Percentiles rank a stretch among this genome's conserved stretches.
Evolutionary conservation across 2,797 vertebrate species (phyloP).

Genomic region (Coccyzus lansbergi): DNA sequence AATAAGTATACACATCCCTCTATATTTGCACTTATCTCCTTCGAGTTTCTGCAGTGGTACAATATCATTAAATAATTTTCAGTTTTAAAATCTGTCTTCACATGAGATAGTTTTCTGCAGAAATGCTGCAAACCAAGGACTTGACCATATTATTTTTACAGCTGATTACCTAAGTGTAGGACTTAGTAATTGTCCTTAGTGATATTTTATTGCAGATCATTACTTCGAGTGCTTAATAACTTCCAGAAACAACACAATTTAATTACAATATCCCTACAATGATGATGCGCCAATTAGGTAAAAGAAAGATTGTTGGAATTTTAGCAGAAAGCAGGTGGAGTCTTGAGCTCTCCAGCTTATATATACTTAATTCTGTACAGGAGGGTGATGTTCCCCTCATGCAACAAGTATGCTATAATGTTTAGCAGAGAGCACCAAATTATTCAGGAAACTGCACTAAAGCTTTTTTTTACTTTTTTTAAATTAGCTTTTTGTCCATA

Average conservation of each 20-base stretch:
- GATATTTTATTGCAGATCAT: neutral
- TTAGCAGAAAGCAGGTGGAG: neutral
- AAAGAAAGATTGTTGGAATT: neutral
- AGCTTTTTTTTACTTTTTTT: neutral
- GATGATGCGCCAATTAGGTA: neutral
- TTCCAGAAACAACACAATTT: neutral
- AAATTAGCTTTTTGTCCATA: neutral
- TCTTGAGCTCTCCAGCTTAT: neutral
- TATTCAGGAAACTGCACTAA: neutral
- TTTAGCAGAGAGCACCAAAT: neutral
- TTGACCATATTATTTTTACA: neutral
- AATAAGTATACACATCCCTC: neutral
- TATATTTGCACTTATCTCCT: neutral
- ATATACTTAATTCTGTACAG: neutral
- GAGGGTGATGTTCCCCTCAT: neutral
- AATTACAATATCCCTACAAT: neutral
- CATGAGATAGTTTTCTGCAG: neutral
- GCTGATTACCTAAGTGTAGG: neutral
- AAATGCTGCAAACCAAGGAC: neutral
- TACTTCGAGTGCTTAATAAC: neutral
- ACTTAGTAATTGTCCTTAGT: neutral
- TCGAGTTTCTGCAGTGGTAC: neutral
- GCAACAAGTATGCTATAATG: neutral
- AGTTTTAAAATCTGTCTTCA: neutral
- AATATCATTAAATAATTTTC: neutral